These are phyloP conservation scores for Typhlichthys eigenmanni DNA, from an alignment of 2,797 vertebrate genomes.

Conservation along the genomic window DNA sequence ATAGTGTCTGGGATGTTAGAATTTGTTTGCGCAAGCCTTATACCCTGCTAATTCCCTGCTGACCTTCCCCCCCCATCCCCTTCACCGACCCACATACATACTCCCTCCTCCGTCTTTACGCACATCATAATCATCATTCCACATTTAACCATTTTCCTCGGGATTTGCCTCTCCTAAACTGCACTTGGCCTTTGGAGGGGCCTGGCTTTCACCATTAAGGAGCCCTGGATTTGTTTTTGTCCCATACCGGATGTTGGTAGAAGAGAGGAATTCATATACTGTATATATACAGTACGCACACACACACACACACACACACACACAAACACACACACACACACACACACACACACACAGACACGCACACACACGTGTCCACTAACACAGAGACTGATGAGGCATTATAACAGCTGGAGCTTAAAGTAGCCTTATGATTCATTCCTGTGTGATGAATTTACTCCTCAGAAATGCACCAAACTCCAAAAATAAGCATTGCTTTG, in stretches of 20 bases:
- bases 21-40: no score
- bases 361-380: neutral
- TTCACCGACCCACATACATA: neutral
- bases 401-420: conserved; percentile 47
- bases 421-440: conserved; percentile 25
- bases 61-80: no score
- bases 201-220: conserved; percentile 47
- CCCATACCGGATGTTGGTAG: conserved; percentile 53
- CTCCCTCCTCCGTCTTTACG: conserved; percentile 7
- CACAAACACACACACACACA: conserved; percentile 7
- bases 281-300: conserved; percentile 15
- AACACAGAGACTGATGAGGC: conserved; percentile 31
- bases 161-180: conserved; percentile 35
- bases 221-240: conserved; percentile 46
- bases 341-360: conserved; percentile 10
- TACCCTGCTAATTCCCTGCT: no score
- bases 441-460: conserved; percentile 32
- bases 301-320: neutral
- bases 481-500: conserved; percentile 10
- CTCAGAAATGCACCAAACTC: conserved; percentile 19
- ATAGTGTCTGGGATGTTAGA: no score
- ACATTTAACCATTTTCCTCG: neutral
- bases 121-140: conserved; percentile 24
- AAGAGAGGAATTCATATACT: conserved; percentile 34
- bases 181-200: conserved; percentile 27